phyloP scores from a whole-genome alignment of 2,113 vertebrate species.

The Globicephala melas region DNA sequence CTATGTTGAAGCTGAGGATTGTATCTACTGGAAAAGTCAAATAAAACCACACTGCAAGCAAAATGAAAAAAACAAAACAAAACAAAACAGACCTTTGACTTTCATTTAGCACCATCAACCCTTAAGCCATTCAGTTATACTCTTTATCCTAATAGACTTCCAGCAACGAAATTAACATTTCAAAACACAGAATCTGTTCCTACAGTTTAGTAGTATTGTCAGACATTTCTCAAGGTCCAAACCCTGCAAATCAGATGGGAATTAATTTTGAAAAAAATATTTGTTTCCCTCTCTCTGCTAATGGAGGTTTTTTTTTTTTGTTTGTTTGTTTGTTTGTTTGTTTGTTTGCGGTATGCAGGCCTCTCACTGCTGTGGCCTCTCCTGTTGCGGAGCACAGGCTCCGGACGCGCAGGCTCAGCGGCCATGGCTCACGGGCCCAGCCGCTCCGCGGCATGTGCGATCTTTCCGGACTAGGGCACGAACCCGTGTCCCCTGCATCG shows the following conservation, averaged over 20 bases:
- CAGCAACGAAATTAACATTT: conserved; percentile 35
- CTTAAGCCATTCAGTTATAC: neutral
- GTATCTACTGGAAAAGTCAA: neutral
- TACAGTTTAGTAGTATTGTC: neutral
- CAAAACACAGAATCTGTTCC: neutral
- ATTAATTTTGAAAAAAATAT: neutral
- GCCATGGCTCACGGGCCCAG: too few species aligned
- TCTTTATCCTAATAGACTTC: neutral
- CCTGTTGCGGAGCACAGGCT: too few species aligned
- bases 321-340: too few species aligned
- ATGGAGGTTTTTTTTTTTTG: neutral
- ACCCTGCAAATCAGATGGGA: neutral
- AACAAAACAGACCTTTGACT: neutral
- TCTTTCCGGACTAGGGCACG: too few species aligned
- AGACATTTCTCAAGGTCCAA: neutral
- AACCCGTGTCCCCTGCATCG: too few species aligned
- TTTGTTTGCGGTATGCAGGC: too few species aligned
- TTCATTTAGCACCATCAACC: neutral
- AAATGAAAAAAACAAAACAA: neutral
- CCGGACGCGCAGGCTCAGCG: too few species aligned
- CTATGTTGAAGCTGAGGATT: neutral
- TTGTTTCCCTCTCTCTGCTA: neutral
- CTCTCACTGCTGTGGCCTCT: too few species aligned
- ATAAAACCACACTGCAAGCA: neutral
- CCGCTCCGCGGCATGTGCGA: too few species aligned